Evolutionary conservation across 2,113 vertebrate species (phyloP), one percentile per base, ranked within the genome.

Genomic region (Xiphorhynchus elegans): DNA sequence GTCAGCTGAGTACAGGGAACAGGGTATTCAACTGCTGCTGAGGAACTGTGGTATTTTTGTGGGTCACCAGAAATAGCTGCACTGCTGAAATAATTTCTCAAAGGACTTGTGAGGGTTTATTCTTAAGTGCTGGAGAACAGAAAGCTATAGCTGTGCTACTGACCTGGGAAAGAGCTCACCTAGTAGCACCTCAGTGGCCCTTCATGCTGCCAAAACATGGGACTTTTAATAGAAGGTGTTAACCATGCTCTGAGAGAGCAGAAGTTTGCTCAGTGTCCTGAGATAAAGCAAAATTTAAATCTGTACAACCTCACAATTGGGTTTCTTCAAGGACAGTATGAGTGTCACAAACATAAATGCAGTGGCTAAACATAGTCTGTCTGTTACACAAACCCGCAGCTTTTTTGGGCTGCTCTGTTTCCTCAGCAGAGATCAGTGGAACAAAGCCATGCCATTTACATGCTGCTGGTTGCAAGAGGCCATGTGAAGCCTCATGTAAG

Each of bases 1-100:
- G 95, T 96, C 95, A 97, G 92, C 95, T 94, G 95, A 94, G 93
- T 88, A 25, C 95, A 94, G 60, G 84, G 95, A 93, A 75, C 90
- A 83, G 95, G n/a, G 72, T 90, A 94, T 95, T 95, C 93, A 86
- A 0, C 72, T 93, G 68, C 95, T 95, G 64, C 95, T 78, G 79
- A 95, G 83, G 85, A 94, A n/a, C 82, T 6, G 9, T 83, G 85
- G 56, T 83, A 52, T 77, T 92, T 94, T 96, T 96, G 93, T 96
- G 83, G 92, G 90, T 96, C 92, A 87, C 93, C 83, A 95, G 95
- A 92, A 96, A 96, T 96, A 94, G 88, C 85, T 95, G 72, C 2
- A 9, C 79, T 86, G 64, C 83, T 92, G 90, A 92, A 93, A 85
- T 74, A 62, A 67, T 80, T 93, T 84, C 93, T 95, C 85, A 68